A percentile compares a stretch with the other conserved stretches of the same genome.
These are phyloP conservation scores for Periophthalmus magnuspinnatus DNA, from an alignment of 2,797 vertebrate genomes.

Conservation along the genomic window DNA sequence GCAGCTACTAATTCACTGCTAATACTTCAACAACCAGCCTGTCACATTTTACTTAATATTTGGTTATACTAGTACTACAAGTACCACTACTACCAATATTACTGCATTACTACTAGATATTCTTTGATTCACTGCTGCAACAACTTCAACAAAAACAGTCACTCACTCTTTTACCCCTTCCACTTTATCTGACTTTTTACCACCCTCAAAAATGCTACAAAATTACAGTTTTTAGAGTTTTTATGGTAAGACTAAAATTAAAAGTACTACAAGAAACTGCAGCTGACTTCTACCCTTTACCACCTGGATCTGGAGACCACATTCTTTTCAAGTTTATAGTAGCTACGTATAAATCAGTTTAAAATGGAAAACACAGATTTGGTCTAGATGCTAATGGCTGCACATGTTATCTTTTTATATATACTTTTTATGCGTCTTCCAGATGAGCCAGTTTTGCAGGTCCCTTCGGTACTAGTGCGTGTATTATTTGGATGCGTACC, in stretches of 20 bases:
- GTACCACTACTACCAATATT: neutral
- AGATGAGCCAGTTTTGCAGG: conserved; percentile 43
- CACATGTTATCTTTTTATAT: neutral
- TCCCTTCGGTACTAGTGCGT: conserved; percentile 30
- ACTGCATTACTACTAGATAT: neutral
- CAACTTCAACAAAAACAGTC: neutral
- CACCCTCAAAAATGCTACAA: neutral
- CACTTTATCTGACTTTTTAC: neutral
- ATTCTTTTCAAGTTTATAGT: neutral
- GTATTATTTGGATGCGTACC: conserved; percentile 11
- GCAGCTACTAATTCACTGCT: neutral
- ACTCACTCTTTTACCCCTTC: neutral
- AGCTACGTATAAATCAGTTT: conserved; percentile 20
- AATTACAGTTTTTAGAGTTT: neutral
- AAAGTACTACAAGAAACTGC: neutral
- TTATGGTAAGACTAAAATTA: neutral
- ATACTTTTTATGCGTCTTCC: conserved; percentile 6
- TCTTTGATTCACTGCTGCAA: neutral
- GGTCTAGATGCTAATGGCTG: neutral
- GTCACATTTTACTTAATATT: neutral
- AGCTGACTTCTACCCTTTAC: neutral
- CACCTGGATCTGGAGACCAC: neutral
- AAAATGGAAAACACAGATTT: conserved; percentile 6
- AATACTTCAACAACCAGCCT: neutral
- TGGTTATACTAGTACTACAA: neutral